A percentile compares a stretch with the other conserved stretches of the same genome.
Evolutionary conservation across 2,888 invertebrate species (phyloP).

Genomic region (Ischnura elegans): DNA sequence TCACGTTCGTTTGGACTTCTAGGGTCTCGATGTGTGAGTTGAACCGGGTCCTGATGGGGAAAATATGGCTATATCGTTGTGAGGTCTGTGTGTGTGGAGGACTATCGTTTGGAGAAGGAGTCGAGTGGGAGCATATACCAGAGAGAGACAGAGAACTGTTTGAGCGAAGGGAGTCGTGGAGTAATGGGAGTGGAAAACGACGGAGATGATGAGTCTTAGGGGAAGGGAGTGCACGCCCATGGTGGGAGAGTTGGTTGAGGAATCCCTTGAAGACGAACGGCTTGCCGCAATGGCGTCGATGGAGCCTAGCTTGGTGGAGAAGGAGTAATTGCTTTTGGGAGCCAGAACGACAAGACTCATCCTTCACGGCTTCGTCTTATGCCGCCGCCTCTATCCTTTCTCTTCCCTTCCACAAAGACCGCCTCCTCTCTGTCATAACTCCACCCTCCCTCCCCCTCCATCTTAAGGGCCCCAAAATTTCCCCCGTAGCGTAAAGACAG

Average conservation of each 20-base stretch:
- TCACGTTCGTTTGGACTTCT: background rate
- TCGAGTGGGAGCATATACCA: background rate
- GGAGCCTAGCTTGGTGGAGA: slow-evolving; percentile 28
- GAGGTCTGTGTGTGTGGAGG: background rate
- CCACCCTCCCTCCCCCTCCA: background rate
- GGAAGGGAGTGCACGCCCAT: background rate
- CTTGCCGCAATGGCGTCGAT: slow-evolving; percentile 21
- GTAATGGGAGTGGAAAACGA: slow-evolving; percentile 19
- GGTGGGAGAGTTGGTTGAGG: background rate
- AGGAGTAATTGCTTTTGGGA: slow-evolving; percentile 53
- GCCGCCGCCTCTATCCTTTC: background rate
- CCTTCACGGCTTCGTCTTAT: slow-evolving; percentile 43
- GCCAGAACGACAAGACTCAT: slow-evolving; percentile 37
- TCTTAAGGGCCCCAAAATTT: too few relatives aligned
- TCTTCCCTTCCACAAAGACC: background rate
- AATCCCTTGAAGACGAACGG: slow-evolving; percentile 24
- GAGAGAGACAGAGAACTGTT: background rate
- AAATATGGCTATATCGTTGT: background rate
- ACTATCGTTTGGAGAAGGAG: background rate
- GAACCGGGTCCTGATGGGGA: background rate
- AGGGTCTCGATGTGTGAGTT: background rate
- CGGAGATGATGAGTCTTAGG: background rate
- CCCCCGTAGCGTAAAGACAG: too few relatives aligned
- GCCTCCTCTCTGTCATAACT: background rate
- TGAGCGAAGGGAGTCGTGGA: background rate